Evolutionary conservation across 1,140 invertebrate species (phyloP).

Genomic region (Euura saliciscinereae): DNA sequence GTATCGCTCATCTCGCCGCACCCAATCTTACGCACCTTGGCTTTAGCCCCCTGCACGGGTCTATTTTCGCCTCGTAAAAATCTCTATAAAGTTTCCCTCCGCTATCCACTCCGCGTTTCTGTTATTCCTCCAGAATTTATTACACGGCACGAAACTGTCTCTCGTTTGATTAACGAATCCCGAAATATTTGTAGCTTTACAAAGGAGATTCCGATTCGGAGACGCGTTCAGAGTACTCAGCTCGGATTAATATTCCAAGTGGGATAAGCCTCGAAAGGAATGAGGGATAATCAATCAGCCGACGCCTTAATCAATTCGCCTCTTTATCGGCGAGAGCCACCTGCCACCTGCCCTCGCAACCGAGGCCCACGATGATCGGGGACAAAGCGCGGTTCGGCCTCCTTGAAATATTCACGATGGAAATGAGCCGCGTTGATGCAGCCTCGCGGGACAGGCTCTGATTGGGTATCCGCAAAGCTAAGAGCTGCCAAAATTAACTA

Average conservation of each 20-base stretch:
- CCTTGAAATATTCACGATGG: too few species aligned
- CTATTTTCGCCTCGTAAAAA: neutral
- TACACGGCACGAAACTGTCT: too few species aligned
- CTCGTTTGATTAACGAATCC: too few species aligned
- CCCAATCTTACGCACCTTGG: neutral
- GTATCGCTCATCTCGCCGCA: conserved; percentile 1
- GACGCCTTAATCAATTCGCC: conserved; percentile 8
- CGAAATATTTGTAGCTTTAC: too few species aligned
- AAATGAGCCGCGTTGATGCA: too few species aligned
- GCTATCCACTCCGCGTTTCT: neutral
- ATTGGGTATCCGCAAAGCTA: too few species aligned
- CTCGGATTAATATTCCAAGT: neutral
- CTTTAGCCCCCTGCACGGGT: neutral
- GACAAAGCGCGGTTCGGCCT: neutral
- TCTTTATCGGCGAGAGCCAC: conserved; percentile 3
- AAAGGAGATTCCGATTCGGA: too few species aligned
- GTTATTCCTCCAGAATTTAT: neutral
- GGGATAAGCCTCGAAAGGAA: neutral
- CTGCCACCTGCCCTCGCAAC: neutral
- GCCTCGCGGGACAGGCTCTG: too few species aligned
- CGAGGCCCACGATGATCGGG: neutral
- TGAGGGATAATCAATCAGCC: conserved; percentile 3
- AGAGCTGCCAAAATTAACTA: too few species aligned
- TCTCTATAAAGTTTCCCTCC: neutral
- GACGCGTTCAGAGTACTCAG: too few species aligned